These are phyloP conservation scores for Caenorhabditis auriculariae DNA, from an alignment of 2,888 invertebrate species.

Conservation along the genomic window DNA sequence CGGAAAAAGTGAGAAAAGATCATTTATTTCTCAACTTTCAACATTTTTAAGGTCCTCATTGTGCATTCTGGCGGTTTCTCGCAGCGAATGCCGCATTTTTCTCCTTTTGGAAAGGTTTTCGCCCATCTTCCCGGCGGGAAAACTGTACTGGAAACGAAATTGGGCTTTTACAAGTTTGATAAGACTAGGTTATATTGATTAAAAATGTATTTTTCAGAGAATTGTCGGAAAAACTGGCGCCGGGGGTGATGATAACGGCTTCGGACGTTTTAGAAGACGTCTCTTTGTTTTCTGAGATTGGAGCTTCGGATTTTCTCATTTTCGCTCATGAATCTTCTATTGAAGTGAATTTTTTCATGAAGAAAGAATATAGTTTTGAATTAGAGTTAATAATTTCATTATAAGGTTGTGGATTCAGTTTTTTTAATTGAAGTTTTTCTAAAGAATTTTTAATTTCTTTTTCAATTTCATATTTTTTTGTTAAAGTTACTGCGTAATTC, in stretches of 20 bases:
- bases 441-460: too few species aligned
- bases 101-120: slow-evolving; percentile 66
- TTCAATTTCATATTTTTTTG: too few species aligned
- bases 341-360: slow-evolving; percentile 9
- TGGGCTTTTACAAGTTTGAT: slow-evolving; percentile 62
- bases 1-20: not conserved
- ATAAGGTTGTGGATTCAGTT: too few species aligned
- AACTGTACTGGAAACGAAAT: slow-evolving; percentile 64
- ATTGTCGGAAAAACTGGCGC: slow-evolving; percentile 44
- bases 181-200: not conserved
- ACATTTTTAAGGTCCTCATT: slow-evolving; percentile 60
- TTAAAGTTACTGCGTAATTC: too few species aligned
- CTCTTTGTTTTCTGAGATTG: not conserved
- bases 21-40: too few species aligned
- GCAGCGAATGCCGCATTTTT: slow-evolving; percentile 66
- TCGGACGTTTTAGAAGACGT: slow-evolving; percentile 66
- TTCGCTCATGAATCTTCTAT: slow-evolving; percentile 30
- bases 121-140: slow-evolving; percentile 58
- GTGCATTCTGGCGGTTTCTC: slow-evolving; percentile 67
- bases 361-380: not conserved
- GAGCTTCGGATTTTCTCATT: slow-evolving; percentile 16
- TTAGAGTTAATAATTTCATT: too few species aligned
- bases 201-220: slow-evolving; percentile 52
- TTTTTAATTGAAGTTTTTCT: too few species aligned
- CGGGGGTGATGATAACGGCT: slow-evolving; percentile 65